Conservation (phyloP, 30 jellyfish, hydroid and myxozoan genomes). For the Hydractinia echinata region DNA sequence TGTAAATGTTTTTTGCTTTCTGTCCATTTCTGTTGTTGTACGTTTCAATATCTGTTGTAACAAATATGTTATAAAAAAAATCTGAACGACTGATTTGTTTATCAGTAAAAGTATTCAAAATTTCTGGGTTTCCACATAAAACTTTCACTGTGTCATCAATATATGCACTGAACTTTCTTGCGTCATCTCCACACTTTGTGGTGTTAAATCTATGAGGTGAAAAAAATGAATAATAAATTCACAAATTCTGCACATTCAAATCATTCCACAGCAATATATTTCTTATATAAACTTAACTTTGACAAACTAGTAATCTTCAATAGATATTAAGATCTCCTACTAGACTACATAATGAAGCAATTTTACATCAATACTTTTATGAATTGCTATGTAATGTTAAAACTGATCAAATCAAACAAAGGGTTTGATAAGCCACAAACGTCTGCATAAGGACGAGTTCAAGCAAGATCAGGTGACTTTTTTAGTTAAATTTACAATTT, state of each 20-base stretch:
- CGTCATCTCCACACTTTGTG: not conserved
- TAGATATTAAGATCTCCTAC: too few relatives aligned
- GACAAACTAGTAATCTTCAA: too few relatives aligned
- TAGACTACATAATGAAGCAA: too few relatives aligned
- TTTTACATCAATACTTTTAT: too few relatives aligned
- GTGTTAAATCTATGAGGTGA: not conserved
- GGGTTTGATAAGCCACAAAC: too few relatives aligned
- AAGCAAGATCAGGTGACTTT: too few relatives aligned
- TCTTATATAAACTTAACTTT: not conserved
- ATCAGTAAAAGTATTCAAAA: not conserved
- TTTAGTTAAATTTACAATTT: too few relatives aligned
- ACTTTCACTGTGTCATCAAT: not conserved
- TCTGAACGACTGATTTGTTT: not conserved
- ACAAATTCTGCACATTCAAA: not conserved
- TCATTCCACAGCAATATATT: not conserved
- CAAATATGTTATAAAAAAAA: not conserved
- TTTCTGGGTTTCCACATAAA: not conserved
- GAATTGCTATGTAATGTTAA: too few relatives aligned
- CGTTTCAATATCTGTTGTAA: not conserved
- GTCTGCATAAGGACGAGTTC: too few relatives aligned
- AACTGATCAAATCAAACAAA: too few relatives aligned
- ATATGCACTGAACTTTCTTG: constrained; percentile 7
- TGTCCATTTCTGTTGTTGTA: not conserved
- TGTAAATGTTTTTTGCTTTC: not conserved
- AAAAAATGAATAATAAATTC: not conserved